phyloP scores from a whole-genome alignment of 2,888 invertebrate species.

The Clitarchus hookeri region DNA sequence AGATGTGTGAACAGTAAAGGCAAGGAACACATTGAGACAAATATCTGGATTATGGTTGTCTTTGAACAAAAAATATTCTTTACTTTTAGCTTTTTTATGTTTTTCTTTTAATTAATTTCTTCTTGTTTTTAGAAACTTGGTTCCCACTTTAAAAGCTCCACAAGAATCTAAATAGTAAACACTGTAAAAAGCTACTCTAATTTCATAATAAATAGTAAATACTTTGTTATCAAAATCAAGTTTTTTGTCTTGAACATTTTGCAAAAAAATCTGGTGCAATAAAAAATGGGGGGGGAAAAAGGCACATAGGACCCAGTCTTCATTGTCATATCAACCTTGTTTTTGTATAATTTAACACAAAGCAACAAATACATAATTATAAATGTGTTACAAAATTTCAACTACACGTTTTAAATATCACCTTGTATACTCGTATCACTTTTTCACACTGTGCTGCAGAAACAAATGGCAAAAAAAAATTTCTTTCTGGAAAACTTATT shows the following conservation, averaged over 20 bases:
- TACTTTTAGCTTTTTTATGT: background rate
- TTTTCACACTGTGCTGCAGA: background rate
- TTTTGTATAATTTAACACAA: background rate
- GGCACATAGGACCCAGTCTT: conserved; percentile 25
- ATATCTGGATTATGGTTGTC: background rate
- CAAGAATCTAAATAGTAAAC: background rate
- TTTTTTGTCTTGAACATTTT: background rate
- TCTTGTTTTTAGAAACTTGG: background rate
- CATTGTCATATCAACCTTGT: background rate
- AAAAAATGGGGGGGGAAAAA: conserved; percentile 15
- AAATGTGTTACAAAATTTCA: conserved; percentile 9
- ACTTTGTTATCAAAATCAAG: conserved; percentile 17
- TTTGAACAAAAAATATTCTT: background rate
- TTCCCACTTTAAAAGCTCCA: background rate
- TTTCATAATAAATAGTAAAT: conserved; percentile 15
- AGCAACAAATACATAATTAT: background rate
- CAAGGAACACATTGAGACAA: background rate
- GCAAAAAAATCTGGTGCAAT: conserved; percentile 12
- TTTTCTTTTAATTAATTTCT: background rate
- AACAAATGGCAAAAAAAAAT: background rate
- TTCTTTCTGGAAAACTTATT: background rate
- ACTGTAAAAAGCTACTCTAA: background rate
- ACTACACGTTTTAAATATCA: background rate
- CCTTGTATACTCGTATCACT: background rate
- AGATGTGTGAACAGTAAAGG: too few species aligned